Evolutionary conservation across 2,113 vertebrate genomes (phyloP).

Genomic region (Pseudorasbora parva): DNA sequence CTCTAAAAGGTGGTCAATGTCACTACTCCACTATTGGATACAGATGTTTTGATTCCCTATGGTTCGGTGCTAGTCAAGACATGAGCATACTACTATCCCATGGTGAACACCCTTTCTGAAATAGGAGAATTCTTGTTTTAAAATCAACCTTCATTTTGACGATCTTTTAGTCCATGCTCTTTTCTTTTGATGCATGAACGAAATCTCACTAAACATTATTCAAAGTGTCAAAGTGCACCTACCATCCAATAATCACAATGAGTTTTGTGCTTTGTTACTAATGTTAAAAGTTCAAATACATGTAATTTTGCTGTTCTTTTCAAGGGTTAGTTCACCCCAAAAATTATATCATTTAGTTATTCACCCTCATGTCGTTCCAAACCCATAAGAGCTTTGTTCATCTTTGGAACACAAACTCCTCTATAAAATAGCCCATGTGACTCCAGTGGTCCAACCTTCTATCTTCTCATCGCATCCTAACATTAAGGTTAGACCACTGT

Average conservation of each 20-base stretch:
- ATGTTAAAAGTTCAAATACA: background rate
- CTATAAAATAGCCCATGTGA: too few relatives aligned
- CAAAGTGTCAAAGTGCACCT: background rate
- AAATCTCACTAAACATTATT: background rate
- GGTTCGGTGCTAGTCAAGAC: background rate
- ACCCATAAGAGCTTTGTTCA: too few relatives aligned
- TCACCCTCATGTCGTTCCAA: too few relatives aligned
- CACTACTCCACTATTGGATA: background rate
- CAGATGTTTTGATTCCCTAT: background rate
- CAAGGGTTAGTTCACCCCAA: too few relatives aligned
- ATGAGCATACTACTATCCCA: background rate
- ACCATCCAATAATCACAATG: background rate
- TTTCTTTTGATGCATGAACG: background rate
- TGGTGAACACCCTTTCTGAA: too few relatives aligned
- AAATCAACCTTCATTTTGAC: background rate
- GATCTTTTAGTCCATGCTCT: background rate
- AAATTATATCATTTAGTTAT: too few relatives aligned
- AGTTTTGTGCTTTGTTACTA: background rate
- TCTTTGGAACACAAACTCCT: too few relatives aligned
- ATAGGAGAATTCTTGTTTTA: background rate
- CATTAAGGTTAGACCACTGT: too few relatives aligned
- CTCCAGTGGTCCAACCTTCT: too few relatives aligned
- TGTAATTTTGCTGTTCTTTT: background rate
- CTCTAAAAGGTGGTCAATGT: background rate
- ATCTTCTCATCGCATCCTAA: too few relatives aligned